Evolutionary conservation across 2,797 vertebrate species (phyloP), one percentile per base, ranked within the genome.

Genomic region (Limnodromus scolopaceus): DNA sequence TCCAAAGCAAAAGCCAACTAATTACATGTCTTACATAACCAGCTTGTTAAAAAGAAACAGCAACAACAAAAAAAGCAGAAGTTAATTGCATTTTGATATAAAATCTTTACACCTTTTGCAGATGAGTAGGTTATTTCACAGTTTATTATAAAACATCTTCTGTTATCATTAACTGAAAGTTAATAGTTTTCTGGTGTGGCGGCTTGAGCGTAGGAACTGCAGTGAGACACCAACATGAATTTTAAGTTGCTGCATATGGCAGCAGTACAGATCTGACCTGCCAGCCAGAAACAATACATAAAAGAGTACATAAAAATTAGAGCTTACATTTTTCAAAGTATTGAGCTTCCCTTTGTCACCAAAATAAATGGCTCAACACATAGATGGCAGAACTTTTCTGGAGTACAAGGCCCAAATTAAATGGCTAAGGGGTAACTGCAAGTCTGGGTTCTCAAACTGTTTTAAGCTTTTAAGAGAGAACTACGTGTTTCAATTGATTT

Each of bases 191-290:
- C 84, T 91, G n/a, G 72, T 57, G 70, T 75, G 63, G 76, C 17
- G 57, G 54, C 49, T 89, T 65, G 36, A 91, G 66, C 25, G 43
- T 51, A 91, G 86, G n/a, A 92, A 82, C 96, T 70, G 89, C 89
- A 94, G 89, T 63, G 92, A 91, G 78, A 84, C 54, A 79, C 48
- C 88, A 87, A 89, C 68, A 58, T 48, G 88, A 95, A 96, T 95
- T 92, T 96, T 92, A 96, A 84, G 75, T 89, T 87, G 84, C 92
- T 87, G 70, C 14, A 32, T 84, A 94, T 4, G 0, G 83, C 86
- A 94, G 86, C 70, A 86, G 83, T 32, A 76, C 79, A 89, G 84
- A 94, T 79, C 81, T 63, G 88, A 91, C 84, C 83, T 79, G 86
- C 77, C 78, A 95, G 74, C 51, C 88, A 94, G 78, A 87, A 96